Evolutionary conservation across 1,140 invertebrate species (phyloP), one percentile per base, ranked within the genome.

Genomic region (Trachymyrmex cornetzi): DNA sequence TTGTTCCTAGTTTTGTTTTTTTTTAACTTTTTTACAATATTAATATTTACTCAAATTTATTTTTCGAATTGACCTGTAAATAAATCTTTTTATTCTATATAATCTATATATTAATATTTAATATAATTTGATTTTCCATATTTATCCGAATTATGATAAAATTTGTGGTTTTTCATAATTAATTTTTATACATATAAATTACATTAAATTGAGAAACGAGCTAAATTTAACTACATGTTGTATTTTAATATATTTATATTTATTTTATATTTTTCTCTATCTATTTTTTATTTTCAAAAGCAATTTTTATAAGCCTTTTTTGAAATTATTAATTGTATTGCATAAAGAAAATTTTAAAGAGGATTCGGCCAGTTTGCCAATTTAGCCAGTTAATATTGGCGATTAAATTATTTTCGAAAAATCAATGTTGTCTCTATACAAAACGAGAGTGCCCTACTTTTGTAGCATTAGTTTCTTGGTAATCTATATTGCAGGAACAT

Each of bases 371-470:
- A n/a, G n/a, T n/a, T n/a, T 38, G 5, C 6, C 27, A 74, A 57
- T 74, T 19, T 57, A 2, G 1, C 3, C 11, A 34, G 7, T 74
- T 44, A 67, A 22, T 72, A 30, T 19, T n/a, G 48, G 2, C 30
- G 7, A 22, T 57, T 2, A 57, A 53, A 57, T 57, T 74, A 57
- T 34, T 74, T 57, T 57, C 24, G 27, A 34, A 74, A 57, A 74
- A 57, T 74, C 19, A 22, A 74, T 57, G 12, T 38, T 22, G 27
- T n/a, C 9, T 16, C 24, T 57, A 38, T 16, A n/a, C 22, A 5
- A 34, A 57, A 74, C n/a, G 71, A 71, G 12, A 74, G 38, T 74
- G 19, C 27, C 12, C 50, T 57, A 34, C 27, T 74, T 74, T 22
- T 44, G n/a, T 44, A 55, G 19, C 5, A 2, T 14, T 67, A 67